Percentiles rank a stretch among this genome's conserved stretches.
Evolutionary conservation across 2,888 invertebrate species (phyloP).

Genomic region (Leuctra nigra): DNA sequence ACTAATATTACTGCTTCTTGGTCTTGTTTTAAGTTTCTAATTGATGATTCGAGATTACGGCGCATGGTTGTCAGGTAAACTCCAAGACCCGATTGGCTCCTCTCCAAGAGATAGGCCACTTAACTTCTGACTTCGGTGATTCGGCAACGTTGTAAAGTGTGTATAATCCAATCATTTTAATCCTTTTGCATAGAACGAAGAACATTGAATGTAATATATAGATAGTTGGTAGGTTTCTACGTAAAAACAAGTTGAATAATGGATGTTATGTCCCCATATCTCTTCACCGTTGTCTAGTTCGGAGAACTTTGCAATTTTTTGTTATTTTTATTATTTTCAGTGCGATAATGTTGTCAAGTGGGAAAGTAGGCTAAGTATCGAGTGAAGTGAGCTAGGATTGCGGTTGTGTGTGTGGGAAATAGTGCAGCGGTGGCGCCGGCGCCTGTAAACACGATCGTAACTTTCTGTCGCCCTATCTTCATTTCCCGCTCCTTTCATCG

Average conservation of each 20-base stretch:
- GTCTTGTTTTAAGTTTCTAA: too few species aligned
- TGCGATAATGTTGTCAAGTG: constrained; percentile 17
- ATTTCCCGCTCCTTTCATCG: constrained; percentile 11
- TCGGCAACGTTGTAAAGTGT: constrained; percentile 2
- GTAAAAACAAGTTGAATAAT: constrained; percentile 9
- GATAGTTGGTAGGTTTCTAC: neutral
- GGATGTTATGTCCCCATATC: constrained; percentile 11
- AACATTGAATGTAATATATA: constrained; percentile 10
- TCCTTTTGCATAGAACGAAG: constrained; percentile 4
- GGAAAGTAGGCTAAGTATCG: constrained; percentile 20
- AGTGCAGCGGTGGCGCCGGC: constrained; percentile 16
- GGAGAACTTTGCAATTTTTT: neutral
- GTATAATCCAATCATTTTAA: constrained; percentile 7
- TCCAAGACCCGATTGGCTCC: neutral
- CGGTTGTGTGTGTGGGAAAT: constrained; percentile 21
- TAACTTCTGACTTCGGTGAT: neutral
- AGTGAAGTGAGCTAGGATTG: constrained; percentile 3
- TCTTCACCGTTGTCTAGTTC: constrained; percentile 5
- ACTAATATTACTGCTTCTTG: too few species aligned
- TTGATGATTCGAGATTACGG: too few species aligned
- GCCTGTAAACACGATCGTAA: constrained; percentile 26
- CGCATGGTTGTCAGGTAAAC: constrained; percentile 2
- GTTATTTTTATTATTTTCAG: constrained; percentile 14
- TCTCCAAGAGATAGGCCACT: neutral
- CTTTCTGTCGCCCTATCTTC: constrained; percentile 20